These are phyloP conservation scores for Diaprepes abbreviatus DNA, from an alignment of 2,888 invertebrate genomes.

Conservation along the genomic window DNA sequence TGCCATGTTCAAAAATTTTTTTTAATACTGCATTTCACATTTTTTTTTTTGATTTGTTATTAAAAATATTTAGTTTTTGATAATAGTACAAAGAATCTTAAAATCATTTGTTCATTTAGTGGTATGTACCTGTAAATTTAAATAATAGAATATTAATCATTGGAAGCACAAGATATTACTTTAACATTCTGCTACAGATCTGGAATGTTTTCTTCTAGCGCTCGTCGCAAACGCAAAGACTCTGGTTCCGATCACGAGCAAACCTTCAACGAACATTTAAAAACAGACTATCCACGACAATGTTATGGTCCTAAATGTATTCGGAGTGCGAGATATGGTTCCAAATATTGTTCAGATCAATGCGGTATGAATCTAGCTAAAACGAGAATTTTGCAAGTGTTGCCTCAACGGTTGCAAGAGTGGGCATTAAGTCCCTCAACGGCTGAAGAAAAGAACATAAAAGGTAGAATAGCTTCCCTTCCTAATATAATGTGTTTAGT, in stretches of 20 bases:
- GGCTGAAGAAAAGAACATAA: constrained; percentile 84
- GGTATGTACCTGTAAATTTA: no score
- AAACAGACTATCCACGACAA: constrained; percentile 78
- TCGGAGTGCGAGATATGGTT: constrained; percentile 79
- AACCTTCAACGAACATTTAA: constrained; percentile 70
- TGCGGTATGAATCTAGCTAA: constrained; percentile 93
- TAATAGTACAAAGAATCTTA: no score
- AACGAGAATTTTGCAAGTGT: constrained; percentile 84
- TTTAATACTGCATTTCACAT: no score
- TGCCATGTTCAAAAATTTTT: no score
- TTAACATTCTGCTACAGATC: no score
- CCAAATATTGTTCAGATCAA: constrained; percentile 94
- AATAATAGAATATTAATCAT: no score
- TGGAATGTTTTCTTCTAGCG: constrained; percentile 40
- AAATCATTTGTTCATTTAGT: no score
- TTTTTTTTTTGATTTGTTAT: no score
- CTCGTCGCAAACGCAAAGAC: constrained; percentile 62
- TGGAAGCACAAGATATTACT: no score
- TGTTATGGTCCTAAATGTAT: constrained; percentile 94
- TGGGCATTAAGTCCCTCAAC: constrained; percentile 90
- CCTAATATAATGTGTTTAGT: no score
- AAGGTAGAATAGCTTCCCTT: no score
- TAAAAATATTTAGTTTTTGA: no score
- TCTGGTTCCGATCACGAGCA: constrained; percentile 66
- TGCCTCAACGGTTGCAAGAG: constrained; percentile 83